Evolutionary conservation across 2,113 vertebrate genomes (phyloP), one percentile per base, ranked within the genome.

Genomic region (Pelecanoides urinatrix): DNA sequence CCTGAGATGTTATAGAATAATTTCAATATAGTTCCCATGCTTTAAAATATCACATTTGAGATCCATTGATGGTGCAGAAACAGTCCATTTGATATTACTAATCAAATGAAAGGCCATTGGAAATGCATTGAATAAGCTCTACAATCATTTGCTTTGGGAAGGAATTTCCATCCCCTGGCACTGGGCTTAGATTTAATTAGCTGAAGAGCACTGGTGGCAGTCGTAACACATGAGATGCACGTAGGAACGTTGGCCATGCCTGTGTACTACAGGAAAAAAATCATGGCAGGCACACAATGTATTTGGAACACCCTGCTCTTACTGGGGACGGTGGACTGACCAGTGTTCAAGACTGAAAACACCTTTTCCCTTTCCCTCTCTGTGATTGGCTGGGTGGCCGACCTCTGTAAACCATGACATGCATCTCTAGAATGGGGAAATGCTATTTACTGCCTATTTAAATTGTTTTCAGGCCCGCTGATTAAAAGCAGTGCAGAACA

Each of bases 151-250:
- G 17, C 16, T 56, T 55, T 22, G 18, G 67, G 63, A 70, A 93
- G 77, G 36, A 40, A 63, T 70, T 83, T 88, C 52, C 29, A 34
- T 59, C 84, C 19, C 63, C 36, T 68, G 40, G 26, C 29, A 34
- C 14, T 44, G 9, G n/a, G 16, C 27, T 91, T 65, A 25, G 53
- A 65, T 73, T 94, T 89, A 62, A 53, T 72, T 71, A 89, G 23
- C 21, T 74, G 9, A 36, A 81, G 22, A 66, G 32, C 34, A 55
- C 13, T 67, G 83, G 36, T 70, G 49, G 58, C 44, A 66, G 12
- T 5, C 0, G 1, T 59, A 84, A 32, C n/a, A 84, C 50, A 38
- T 15, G 40, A 42, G 25, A n/a, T 0, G 0, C 14, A 16, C 1
- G 2, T 16, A 42, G 36, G 58, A 76, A 92, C 44, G 42, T n/a